Percentiles rank a stretch among this genome's conserved stretches.
phyloP scores from a whole-genome alignment of 2,113 vertebrate genomes.

The Turnix velox region DNA sequence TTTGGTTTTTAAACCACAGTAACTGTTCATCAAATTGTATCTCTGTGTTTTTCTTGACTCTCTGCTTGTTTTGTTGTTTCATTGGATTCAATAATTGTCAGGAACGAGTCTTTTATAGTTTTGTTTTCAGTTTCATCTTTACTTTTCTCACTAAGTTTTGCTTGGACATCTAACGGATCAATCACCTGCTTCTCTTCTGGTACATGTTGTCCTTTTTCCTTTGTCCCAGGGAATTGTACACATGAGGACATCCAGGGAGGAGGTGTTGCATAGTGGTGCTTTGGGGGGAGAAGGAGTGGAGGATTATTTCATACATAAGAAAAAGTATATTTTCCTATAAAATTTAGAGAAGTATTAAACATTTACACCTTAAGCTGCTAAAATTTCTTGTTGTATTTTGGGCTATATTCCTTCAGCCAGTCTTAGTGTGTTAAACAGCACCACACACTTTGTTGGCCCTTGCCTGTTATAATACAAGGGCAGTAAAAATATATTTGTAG shows the following conservation, averaged over 20 bases:
- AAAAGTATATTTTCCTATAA: not conserved
- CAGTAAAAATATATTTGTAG: not conserved
- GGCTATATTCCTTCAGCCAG: not conserved
- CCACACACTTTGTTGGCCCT: not conserved
- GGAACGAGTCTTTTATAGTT: not conserved
- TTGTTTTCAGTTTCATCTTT: not conserved
- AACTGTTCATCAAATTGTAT: not conserved
- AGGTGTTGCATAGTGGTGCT: rapidly evolving
- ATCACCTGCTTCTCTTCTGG: not conserved
- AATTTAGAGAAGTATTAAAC: not conserved
- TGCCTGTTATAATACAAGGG: not conserved
- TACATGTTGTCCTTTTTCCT: rapidly evolving
- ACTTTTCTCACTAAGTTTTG: not conserved
- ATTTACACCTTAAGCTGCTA: not conserved
- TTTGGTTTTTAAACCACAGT: not conserved
- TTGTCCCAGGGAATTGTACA: not conserved
- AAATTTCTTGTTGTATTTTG: not conserved
- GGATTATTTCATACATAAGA: not conserved
- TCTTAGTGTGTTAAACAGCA: not conserved
- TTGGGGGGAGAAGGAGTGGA: not conserved
- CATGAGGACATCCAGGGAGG: not conserved
- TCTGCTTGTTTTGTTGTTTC: not conserved
- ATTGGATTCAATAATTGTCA: not conserved
- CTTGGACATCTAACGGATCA: not conserved
- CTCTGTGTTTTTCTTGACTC: not conserved